Evolutionary conservation across 2,797 vertebrate species (phyloP).

Genomic region (Amblyraja radiata): DNA sequence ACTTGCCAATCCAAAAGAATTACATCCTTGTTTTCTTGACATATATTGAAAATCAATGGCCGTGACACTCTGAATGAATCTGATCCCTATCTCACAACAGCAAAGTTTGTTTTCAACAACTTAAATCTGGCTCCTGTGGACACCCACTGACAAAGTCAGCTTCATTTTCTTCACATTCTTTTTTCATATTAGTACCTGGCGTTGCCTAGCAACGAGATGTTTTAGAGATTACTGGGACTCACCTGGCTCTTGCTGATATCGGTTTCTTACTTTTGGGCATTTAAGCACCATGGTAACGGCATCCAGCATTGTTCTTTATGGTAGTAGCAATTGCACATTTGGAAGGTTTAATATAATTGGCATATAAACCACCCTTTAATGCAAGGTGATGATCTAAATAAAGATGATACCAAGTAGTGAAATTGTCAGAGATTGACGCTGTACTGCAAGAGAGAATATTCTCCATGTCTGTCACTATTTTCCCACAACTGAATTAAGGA

Average conservation of each 20-base stretch:
- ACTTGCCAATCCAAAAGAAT: conserved; percentile 34
- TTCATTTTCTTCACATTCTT: not conserved
- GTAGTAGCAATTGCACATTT: not conserved
- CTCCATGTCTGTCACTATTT: not conserved
- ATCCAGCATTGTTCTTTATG: not conserved
- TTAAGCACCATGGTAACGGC: not conserved
- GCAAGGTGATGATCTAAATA: not conserved
- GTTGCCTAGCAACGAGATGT: not conserved
- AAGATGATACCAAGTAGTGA: not conserved
- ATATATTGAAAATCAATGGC: conserved; percentile 24
- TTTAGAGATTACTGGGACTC: not conserved
- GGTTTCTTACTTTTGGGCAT: too few relatives aligned
- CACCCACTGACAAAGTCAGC: not conserved
- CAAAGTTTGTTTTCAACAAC: not conserved
- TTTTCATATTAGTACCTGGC: not conserved
- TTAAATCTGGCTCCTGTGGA: not conserved
- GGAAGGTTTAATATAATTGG: not conserved
- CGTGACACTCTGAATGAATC: conserved; percentile 26
- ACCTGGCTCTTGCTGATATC: not conserved
- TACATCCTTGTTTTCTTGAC: not conserved
- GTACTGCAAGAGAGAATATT: not conserved
- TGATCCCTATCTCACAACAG: not conserved
- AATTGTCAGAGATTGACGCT: not conserved
- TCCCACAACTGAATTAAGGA: not conserved
- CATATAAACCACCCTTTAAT: not conserved